A percentile compares a stretch with the other conserved stretches of the same genome.
Conservation (phyloP, 2,888 invertebrate species). For the Ametastegia equiseti region DNA sequence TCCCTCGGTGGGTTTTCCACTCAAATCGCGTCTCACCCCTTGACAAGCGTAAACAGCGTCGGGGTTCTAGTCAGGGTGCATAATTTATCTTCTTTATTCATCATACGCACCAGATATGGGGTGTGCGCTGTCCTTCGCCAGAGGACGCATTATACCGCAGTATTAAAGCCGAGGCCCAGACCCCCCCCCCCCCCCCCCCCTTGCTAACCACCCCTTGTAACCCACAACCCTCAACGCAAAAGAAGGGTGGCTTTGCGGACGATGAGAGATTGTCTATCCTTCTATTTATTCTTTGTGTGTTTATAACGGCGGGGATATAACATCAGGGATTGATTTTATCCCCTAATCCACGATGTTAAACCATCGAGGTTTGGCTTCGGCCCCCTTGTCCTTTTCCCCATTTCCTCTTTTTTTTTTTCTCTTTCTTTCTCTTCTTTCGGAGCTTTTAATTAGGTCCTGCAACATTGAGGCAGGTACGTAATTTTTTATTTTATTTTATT, state of each 20-base stretch:
- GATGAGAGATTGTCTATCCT: conserved; percentile 2
- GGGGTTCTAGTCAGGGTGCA: conserved; percentile 56
- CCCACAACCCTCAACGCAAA: too few relatives aligned
- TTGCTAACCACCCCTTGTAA: too few relatives aligned
- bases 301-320: neutral
- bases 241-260: neutral
- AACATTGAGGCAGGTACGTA: neutral
- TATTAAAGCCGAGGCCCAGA: neutral
- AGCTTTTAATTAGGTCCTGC: neutral
- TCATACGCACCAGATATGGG: conserved; percentile 51
- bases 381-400: neutral
- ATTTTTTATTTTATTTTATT: neutral
- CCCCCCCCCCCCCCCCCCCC: too few relatives aligned
- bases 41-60: conserved; percentile 42
- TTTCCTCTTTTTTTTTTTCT: neutral
- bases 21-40: conserved; percentile 45
- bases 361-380: neutral
- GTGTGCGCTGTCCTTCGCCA: conserved; percentile 48
- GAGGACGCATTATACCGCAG: conserved; percentile 41
- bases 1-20: conserved; percentile 30
- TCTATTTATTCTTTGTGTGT: neutral
- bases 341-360: neutral
- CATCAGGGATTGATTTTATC: neutral
- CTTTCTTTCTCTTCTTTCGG: neutral
- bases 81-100: conserved; percentile 66